Percentiles rank a stretch among this genome's conserved stretches.
These are phyloP conservation scores for Yponomeuta malinellus DNA, from an alignment of 2,888 invertebrate species.

Conservation along the genomic window DNA sequence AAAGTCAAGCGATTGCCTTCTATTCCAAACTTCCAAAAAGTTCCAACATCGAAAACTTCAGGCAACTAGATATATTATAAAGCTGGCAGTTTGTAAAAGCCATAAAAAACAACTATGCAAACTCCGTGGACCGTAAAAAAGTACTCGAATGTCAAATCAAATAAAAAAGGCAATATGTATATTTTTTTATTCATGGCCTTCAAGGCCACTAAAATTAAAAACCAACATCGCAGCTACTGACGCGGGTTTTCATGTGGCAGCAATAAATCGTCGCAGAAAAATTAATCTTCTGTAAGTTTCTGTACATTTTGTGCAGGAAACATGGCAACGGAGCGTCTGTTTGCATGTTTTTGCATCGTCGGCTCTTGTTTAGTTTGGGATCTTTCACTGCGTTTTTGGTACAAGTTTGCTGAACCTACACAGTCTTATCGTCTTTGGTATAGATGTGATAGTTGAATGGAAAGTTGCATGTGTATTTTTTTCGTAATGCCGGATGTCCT, in stretches of 20 bases:
- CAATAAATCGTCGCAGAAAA: neutral
- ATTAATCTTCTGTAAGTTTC: neutral
- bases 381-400: slow-evolving; percentile 57
- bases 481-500: slow-evolving; percentile 38
- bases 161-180: no score
- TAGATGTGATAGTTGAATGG: neutral
- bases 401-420: slow-evolving; percentile 20
- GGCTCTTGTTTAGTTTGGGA: slow-evolving; percentile 47
- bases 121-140: no score
- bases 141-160: no score
- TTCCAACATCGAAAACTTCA: no score
- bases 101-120: no score
- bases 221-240: neutral
- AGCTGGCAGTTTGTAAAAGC: no score
- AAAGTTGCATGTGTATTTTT: neutral
- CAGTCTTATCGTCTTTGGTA: neutral
- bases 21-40: no score
- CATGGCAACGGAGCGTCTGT: slow-evolving; percentile 44
- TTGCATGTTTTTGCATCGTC: slow-evolving; percentile 49
- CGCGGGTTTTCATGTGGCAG: neutral
- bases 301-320: slow-evolving; percentile 29
- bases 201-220: neutral
- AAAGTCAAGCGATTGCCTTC: neutral
- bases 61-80: no score
- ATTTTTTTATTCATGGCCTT: no score